Conservation (phyloP, 2,888 invertebrate species). For the Athripsodes cinereus region DNA sequence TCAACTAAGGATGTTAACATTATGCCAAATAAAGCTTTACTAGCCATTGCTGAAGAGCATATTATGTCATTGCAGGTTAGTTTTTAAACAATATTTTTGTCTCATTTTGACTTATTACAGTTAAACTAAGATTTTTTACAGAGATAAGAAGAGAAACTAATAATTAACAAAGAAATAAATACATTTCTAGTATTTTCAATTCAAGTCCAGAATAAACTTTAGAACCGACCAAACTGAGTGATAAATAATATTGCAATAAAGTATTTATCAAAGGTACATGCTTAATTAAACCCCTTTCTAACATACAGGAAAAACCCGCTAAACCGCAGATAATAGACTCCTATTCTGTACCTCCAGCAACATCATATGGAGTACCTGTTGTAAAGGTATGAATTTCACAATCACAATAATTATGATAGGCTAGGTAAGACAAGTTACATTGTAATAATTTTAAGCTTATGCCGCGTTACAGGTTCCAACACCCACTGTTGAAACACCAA, state of each 20-base stretch:
- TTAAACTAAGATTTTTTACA: too few relatives aligned
- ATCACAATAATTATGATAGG: too few relatives aligned
- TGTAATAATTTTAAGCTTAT: too few relatives aligned
- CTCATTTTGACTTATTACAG: too few relatives aligned
- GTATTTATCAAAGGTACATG: slow-evolving; percentile 10
- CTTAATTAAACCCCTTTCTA: too few relatives aligned
- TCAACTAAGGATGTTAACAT: neutral
- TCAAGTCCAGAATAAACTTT: neutral
- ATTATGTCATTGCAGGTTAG: neutral
- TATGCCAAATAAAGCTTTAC: slow-evolving; percentile 8
- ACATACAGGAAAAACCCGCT: neutral
- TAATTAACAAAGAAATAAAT: too few relatives aligned
- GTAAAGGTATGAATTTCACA: neutral
- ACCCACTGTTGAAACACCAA: too few relatives aligned
- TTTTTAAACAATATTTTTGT: neutral
- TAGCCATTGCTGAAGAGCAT: slow-evolving; percentile 10
- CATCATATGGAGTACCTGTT: slow-evolving; percentile 25
- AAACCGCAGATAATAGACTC: too few relatives aligned
- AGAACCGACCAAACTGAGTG: slow-evolving; percentile 20
- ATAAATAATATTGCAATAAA: slow-evolving; percentile 21
- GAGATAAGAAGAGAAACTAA: too few relatives aligned
- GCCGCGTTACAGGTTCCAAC: too few relatives aligned
- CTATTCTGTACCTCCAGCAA: slow-evolving; percentile 15
- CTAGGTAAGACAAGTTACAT: too few relatives aligned
- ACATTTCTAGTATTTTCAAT: too few relatives aligned